Base-by-base conservation (phyloP, 1,140 invertebrate genomes). In the Saxidomus purpurata region DNA sequence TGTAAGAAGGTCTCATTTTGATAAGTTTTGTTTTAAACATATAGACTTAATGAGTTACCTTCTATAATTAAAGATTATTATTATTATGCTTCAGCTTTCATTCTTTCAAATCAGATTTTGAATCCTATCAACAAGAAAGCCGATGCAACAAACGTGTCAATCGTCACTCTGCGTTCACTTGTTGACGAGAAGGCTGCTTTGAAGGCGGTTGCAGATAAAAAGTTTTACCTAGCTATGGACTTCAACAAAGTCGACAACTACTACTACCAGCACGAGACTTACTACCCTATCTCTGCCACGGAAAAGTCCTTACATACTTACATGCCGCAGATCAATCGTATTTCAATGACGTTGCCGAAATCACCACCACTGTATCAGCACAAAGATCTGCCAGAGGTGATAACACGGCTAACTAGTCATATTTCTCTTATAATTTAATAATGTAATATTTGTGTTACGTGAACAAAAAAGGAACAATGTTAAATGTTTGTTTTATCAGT, bases 291-390 rank as follows among this genome's bases (percentile, higher is more conserved):
- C 19, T 71, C 71, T 0, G 71, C 69, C 0, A 63, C 91, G 36
- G 79, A 89, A 15, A 71, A 47, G 17, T 1, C 38, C 94, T 86
- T 93, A 40, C 96, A 96, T 81, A 92, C 97, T 0, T 97, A 97
- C 87, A 98, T 98, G 0, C 98, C 98, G 0, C 98, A 98, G 96
- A 95, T 99, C 3, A 99, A 99, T 95, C 97, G 98, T 92, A 98
- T 99, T 86, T 97, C 97, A 49, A 97, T 98, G 96, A 97, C 97
- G 92, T 95, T 98, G 88, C 98, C 98, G 0, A 94, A 97, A 0
- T 97, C 97, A 88, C 98, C 98, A 0, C 95, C 98, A 0, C 94
- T 99, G 34, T 96, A 98, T 0, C 97, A 97, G 25, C 96, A 97
- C 84, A 97, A 97, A 34, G 96, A 98, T 34, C 95, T 97, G 15